Conservation (phyloP, 2,113 vertebrate species). For the Holacanthus passer region DNA sequence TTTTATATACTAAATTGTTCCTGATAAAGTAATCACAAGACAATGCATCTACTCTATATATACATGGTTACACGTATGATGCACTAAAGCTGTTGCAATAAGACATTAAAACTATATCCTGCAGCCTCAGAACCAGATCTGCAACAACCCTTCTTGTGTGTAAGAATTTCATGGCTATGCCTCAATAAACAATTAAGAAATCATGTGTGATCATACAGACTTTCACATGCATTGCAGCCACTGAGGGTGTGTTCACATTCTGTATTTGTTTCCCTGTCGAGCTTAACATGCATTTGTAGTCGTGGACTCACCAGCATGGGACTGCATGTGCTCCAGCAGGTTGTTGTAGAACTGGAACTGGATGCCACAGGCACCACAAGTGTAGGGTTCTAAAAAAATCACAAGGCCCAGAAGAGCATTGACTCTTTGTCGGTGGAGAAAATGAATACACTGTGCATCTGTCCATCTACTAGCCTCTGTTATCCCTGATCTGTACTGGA, state of each 20-base stretch:
- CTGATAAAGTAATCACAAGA: neutral
- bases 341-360: constrained; percentile 99
- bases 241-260: constrained; percentile 42
- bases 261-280: constrained; percentile 35
- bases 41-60: neutral
- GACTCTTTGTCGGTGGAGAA: constrained; percentile 68
- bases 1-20: too few species aligned
- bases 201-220: constrained; percentile 18
- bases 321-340: constrained; percentile 99
- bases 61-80: neutral
- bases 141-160: constrained; percentile 66
- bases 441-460: constrained; percentile 51
- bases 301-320: constrained; percentile 93
- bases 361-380: constrained; percentile 98
- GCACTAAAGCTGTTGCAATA: neutral
- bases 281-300: constrained; percentile 70
- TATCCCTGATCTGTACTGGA: constrained; percentile 17
- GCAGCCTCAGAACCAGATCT: constrained; percentile 74
- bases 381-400: constrained; percentile 95
- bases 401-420: constrained; percentile 83
- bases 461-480: constrained; percentile 16
- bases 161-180: neutral
- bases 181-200: constrained; percentile 15
- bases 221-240: constrained; percentile 63
- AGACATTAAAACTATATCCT: constrained; percentile 11